Percentiles rank a stretch among this genome's conserved stretches.
These are phyloP conservation scores for Lampropteryx suffumata DNA, from an alignment of 2,888 invertebrate genomes.

Conservation along the genomic window DNA sequence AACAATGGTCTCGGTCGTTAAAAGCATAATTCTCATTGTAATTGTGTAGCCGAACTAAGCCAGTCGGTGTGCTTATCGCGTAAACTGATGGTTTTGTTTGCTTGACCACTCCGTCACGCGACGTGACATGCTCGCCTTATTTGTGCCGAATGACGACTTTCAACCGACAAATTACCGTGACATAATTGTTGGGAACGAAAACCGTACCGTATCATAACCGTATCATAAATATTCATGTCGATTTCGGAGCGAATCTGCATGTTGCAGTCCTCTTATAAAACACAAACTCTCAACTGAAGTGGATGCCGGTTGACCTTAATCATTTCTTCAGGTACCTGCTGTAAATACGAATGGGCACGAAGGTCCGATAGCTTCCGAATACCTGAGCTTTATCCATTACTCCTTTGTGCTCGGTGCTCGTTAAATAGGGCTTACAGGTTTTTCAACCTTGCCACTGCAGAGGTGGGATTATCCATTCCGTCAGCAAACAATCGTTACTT, in stretches of 20 bases:
- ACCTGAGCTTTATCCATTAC: slow-evolving; percentile 13
- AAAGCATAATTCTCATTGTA: slow-evolving; percentile 54
- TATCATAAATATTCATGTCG: slow-evolving; percentile 16
- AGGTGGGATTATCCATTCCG: slow-evolving; percentile 12
- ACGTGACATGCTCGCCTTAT: slow-evolving; percentile 39
- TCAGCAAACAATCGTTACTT: slow-evolving; percentile 6
- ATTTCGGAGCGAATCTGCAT: slow-evolving; percentile 17
- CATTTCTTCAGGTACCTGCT: slow-evolving; percentile 8
- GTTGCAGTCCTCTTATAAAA: slow-evolving; percentile 8
- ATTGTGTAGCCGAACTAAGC: slow-evolving; percentile 39
- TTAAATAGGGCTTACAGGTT: slow-evolving; percentile 20
- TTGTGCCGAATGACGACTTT: slow-evolving; percentile 41
- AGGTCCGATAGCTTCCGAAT: slow-evolving; percentile 16
- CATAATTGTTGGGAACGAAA: slow-evolving; percentile 16
- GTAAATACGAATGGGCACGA: slow-evolving; percentile 10
- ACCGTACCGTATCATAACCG: neutral
- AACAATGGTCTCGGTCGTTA: slow-evolving; percentile 53
- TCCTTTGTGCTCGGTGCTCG: slow-evolving; percentile 17
- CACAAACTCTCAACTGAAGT: slow-evolving; percentile 16
- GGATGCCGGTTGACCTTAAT: slow-evolving; percentile 15
- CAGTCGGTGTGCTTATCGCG: slow-evolving; percentile 46
- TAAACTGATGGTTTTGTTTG: slow-evolving; percentile 51
- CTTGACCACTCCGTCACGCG: slow-evolving; percentile 49
- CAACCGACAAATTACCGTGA: slow-evolving; percentile 24
- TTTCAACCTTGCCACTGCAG: slow-evolving; percentile 8